Evolutionary conservation across 2,113 vertebrate genomes (phyloP), one percentile per base, ranked within the genome.

Genomic region (Anarrhichthys ocellatus): DNA sequence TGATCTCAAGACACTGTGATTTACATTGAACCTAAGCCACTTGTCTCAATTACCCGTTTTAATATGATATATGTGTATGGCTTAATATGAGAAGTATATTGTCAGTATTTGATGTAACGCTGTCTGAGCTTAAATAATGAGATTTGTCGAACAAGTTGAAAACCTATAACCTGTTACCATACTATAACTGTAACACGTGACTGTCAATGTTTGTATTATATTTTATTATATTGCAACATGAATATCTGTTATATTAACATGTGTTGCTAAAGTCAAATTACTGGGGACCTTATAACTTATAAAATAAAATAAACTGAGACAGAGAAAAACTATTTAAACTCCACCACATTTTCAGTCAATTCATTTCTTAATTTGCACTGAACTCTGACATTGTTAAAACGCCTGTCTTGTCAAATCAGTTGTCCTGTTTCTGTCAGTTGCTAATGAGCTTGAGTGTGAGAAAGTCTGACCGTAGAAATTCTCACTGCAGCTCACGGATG

Each of bases 401-500:
- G 46, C 40, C 42, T 74, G 87, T 87, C 80, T 69, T 62, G 65
- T 85, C 62, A 65, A 22, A 90, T 87, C 58, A 83, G 27, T 70
- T 61, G 80, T 74, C 74, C 71, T 81, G 65, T 83, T 32, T 80
- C 69, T 91, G 77, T 72, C 76, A 63, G 83, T 29, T n/a, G 32
- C 69, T 87, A 88, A 90, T 83, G 78, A 85, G 68, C 38, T 36
- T 5, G 73, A 88, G 76, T 86, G 89, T 94, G 92, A 94, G 93
- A 94, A 93, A 92, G 82, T 91, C 84, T 90, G 89, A 90, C 80
- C 40, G 9, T 13, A 64, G 85, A 70, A 59, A 76, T 93, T 93
- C 92, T 90, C 93, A 93, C 88, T 78, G 89, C 92, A 93, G 86
- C 63, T 89, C 89, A 88, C 83, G 89, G 91, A 84, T 91, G 92